Conservation (phyloP, 2,113 vertebrate genomes). For the Marmota monax region DNA sequence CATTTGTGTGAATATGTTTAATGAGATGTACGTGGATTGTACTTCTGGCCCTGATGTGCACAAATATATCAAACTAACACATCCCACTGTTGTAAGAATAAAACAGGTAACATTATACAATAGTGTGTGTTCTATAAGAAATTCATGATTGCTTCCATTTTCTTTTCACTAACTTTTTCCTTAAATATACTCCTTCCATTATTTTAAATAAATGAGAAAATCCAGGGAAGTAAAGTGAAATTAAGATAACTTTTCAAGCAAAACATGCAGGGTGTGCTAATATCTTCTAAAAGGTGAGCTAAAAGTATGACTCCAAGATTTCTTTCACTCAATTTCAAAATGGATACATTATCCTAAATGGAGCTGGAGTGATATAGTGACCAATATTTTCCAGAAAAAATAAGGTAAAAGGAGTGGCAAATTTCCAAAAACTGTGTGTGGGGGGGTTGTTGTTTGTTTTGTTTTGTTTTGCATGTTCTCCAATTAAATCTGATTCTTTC, state of each 20-base stretch:
- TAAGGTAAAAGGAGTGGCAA: not conserved
- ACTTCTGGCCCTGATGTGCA: not conserved
- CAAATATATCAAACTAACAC: not conserved
- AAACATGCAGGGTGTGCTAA: not conserved
- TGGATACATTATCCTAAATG: not conserved
- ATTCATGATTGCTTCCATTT: not conserved
- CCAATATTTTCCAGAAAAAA: not conserved
- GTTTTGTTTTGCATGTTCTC: conserved; percentile 59
- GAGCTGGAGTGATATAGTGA: not conserved
- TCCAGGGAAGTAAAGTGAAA: not conserved
- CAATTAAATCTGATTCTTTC: conserved; percentile 33
- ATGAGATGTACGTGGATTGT: not conserved
- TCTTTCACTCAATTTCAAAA: not conserved
- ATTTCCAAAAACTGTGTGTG: not conserved
- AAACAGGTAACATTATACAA: not conserved
- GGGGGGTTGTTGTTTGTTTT: too few relatives aligned
- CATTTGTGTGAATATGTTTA: not conserved
- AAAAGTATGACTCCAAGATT: not conserved
- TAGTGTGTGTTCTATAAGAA: not conserved
- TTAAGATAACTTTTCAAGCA: not conserved
- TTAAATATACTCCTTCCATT: not conserved
- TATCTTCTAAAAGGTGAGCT: not conserved
- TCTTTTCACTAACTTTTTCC: not conserved
- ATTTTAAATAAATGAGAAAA: not conserved
- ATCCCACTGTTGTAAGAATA: not conserved